Evolutionary conservation across 2,888 invertebrate species (phyloP).

Genomic region (Aleiodes alternator): DNA sequence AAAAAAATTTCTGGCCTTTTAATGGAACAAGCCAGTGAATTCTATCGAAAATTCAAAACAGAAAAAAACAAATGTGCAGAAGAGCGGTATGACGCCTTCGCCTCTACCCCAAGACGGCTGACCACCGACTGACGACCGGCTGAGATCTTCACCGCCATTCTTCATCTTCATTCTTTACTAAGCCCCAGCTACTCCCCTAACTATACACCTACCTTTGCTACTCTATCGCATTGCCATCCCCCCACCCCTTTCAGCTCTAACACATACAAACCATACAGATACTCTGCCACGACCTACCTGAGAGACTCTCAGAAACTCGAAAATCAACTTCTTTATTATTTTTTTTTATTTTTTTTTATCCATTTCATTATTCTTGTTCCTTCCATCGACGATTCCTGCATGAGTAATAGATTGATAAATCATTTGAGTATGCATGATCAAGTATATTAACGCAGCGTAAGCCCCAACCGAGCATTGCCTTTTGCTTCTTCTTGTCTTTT

Average conservation of each 20-base stretch:
- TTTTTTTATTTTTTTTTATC: constrained; percentile 14
- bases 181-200: constrained; percentile 50
- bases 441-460: constrained; percentile 13
- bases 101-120: constrained; percentile 70
- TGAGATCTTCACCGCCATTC: constrained; percentile 71
- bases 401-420: constrained; percentile 41
- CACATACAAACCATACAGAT: constrained; percentile 7
- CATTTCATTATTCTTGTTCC: constrained; percentile 25
- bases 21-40: neutral
- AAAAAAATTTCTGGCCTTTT: neutral
- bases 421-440: constrained; percentile 19
- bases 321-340: constrained; percentile 39
- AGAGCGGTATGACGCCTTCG: constrained; percentile 47
- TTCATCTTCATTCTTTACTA: constrained; percentile 72
- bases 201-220: constrained; percentile 49
- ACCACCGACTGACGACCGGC: constrained; percentile 73
- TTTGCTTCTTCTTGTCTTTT: neutral
- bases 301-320: constrained; percentile 43
- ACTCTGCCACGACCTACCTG: constrained; percentile 42
- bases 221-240: constrained; percentile 52
- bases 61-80: neutral
- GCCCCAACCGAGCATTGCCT: neutral
- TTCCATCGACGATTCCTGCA: constrained; percentile 34
- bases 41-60: constrained; percentile 12
- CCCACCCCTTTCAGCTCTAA: constrained; percentile 11